Evolutionary conservation across 1,140 invertebrate genomes (phyloP), one percentile per base, ranked within the genome.

Genomic region (Atta colombica): DNA sequence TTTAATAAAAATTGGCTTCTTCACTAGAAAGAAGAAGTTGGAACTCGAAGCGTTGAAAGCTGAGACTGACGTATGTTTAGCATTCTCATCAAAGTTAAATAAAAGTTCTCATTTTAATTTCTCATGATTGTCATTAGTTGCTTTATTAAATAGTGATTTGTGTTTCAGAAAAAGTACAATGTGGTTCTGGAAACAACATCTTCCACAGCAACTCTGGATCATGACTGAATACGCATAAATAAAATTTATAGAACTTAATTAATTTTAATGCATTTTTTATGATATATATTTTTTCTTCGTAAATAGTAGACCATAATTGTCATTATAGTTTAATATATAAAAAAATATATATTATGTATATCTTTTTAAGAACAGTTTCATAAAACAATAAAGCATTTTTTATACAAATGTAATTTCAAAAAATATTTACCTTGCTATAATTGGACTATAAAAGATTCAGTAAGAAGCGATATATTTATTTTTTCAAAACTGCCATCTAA

Each of bases 1-100:
- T 66, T 87, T 96, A 4, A 78, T 94, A 55, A 95, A 95, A 90
- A 86, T 95, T 35, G 95, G 95, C 35, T 95, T 95, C 77, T 95
- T 95, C 61, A 88, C 93, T 49, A 87, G 94, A 77, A 94, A 93
- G 71, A 93, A 91, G 61, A 94, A 60, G 14, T 39, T 93, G 61
- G 91, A 95, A 55, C 88, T 95, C 12, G 84, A 94, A 68, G 91
- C 89, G 5, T 85, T 95, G 16, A 94, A 91, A 87, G 89, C 74
- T 2, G 31, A 77, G 51, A 72, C 72, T 31, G 28, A 87, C 39
- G 86, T 91, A 88, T 71, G 88, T 75, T 45, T 39, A 65, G 5
- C 72, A 60, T 75, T 75, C 1, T 60, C 31, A 14, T 5, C 7
- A 61, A 14, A 16, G 31, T 84, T 68, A 58, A 72, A 77, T 66